Evolutionary conservation across 1,140 invertebrate species (phyloP), one percentile per base, ranked within the genome.

Genomic region (Anagrus nilaparvatae): DNA sequence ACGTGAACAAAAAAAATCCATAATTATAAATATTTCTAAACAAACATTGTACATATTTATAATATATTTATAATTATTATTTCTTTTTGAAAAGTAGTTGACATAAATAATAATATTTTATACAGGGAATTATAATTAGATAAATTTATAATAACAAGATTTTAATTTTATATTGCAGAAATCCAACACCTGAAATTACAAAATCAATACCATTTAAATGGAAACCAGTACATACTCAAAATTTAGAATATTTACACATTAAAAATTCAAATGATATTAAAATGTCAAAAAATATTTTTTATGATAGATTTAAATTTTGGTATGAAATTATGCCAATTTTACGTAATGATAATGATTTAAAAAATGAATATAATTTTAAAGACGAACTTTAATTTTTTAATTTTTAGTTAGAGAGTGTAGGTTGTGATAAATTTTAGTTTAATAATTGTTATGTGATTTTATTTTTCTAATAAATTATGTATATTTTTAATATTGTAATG

Each of bases 161-260:
- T n/a, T 40, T 30, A 42, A 28, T 34, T 47, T 44, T 30, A 32
- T 47, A 10, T 52, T 63, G 17, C 37, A 74, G 73, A 45, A 69
- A 72, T 54, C 72, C 71, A 5, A 73, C 70, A 4, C 69, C 69
- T 0, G 53, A 64, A 49, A 32, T 60, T 4, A 59, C 62, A 4
- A 8, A 43, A 2, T 9, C 56, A 7, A 40, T 64, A 20, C 56
- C 61, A 7, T 16, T 60, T 0, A 69, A 67, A 44, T 75, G 73
- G 73, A 54, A 58, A n/a, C 69, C 71, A 23, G 57, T 72, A 0
- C 61, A 52, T 25, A 63, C 63, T 0, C 18, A 58, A 3, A 40
- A 55, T 3, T 57, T 69, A 28, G 68, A 74, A 44, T 73, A 71
- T 47, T 57, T 69, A 20, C 41, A 58, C 32, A 71, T 74, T 46